A percentile compares a stretch with the other conserved stretches of the same genome.
phyloP scores from a whole-genome alignment of 1,140 invertebrate genomes.

The Leptopilina clavipes region DNA sequence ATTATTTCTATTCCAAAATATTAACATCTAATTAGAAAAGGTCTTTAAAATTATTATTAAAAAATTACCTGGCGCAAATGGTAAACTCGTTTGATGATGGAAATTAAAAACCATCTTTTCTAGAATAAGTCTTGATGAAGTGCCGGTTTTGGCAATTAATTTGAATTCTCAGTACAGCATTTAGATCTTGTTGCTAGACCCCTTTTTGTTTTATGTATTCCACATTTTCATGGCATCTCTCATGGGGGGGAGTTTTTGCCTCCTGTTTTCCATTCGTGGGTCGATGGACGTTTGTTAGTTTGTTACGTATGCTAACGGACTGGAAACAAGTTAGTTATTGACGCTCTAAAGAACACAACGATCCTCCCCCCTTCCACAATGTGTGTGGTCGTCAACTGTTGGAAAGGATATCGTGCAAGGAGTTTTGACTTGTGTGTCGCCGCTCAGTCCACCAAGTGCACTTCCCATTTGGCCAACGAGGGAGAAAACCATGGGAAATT shows the following conservation, averaged over 20 bases:
- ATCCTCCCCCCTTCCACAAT: background rate
- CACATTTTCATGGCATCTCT: slow-evolving; percentile 5
- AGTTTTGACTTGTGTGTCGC: slow-evolving; percentile 28
- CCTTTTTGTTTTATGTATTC: slow-evolving; percentile 19
- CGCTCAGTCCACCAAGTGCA: slow-evolving; percentile 1
- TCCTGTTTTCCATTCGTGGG: background rate
- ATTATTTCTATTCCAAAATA: no score
- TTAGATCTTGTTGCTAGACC: background rate
- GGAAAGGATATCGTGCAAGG: background rate
- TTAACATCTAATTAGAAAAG: no score
- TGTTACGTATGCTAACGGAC: slow-evolving; percentile 20
- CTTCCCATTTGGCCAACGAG: slow-evolving; percentile 8
- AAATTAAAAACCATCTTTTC: no score
- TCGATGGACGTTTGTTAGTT: slow-evolving; percentile 29
- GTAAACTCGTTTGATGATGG: no score
- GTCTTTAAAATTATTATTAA: no score
- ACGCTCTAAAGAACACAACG: slow-evolving; percentile 26
- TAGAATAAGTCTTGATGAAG: no score
- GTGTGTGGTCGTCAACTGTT: background rate
- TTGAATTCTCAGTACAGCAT: background rate
- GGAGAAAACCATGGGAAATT: slow-evolving; percentile 35
- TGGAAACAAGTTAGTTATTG: slow-evolving; percentile 29
- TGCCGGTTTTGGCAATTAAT: background rate
- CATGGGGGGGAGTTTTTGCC: background rate
- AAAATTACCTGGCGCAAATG: no score